These are phyloP conservation scores for Betta splendens DNA, from an alignment of 2,797 vertebrate genomes.

Conservation along the genomic window DNA sequence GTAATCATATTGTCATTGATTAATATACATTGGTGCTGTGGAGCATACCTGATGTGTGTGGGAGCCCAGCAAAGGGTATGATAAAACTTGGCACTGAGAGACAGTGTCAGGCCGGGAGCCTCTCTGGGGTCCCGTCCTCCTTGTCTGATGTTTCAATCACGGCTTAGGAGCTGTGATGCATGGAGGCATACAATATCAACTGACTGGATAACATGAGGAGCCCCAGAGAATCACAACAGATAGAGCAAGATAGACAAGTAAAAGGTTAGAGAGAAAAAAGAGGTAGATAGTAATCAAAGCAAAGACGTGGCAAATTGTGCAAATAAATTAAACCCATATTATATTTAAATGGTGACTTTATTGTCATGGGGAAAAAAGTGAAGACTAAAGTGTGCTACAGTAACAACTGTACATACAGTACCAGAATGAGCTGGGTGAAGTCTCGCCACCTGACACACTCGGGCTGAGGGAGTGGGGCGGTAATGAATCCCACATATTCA, in stretches of 20 bases:
- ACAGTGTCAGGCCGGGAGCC: constrained; percentile 62
- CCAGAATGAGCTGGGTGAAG: constrained; percentile 31
- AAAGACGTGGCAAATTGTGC: constrained; percentile 16
- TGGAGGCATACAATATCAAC: constrained; percentile 71
- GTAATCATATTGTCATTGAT: constrained; percentile 84
- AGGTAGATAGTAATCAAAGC: constrained; percentile 44
- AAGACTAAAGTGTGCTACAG: constrained; percentile 15
- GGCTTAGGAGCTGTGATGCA: constrained; percentile 72
- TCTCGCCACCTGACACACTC: constrained; percentile 70
- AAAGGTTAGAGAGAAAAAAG: constrained; percentile 29
- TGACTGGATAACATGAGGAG: constrained; percentile 73
- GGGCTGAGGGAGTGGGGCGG: constrained; percentile 78
- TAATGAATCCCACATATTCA: constrained; percentile 87
- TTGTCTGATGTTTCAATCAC: constrained; percentile 82
- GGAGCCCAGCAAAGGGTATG: constrained; percentile 61
- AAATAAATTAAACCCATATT: constrained; percentile 16
- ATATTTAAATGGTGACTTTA: constrained; percentile 14
- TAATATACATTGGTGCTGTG: constrained; percentile 77
- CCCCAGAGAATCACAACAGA: constrained; percentile 55
- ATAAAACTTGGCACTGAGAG: constrained; percentile 72
- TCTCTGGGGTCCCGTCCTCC: constrained; percentile 73
- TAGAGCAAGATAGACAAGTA: constrained; percentile 38
- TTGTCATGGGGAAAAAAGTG: constrained; percentile 25
- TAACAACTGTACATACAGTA: constrained; percentile 9
- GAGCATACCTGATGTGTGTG: constrained; percentile 79